A percentile compares a stretch with the other conserved stretches of the same genome.
Conservation (phyloP, 2,888 invertebrate genomes). For the Lasioglossum pauxillum region DNA sequence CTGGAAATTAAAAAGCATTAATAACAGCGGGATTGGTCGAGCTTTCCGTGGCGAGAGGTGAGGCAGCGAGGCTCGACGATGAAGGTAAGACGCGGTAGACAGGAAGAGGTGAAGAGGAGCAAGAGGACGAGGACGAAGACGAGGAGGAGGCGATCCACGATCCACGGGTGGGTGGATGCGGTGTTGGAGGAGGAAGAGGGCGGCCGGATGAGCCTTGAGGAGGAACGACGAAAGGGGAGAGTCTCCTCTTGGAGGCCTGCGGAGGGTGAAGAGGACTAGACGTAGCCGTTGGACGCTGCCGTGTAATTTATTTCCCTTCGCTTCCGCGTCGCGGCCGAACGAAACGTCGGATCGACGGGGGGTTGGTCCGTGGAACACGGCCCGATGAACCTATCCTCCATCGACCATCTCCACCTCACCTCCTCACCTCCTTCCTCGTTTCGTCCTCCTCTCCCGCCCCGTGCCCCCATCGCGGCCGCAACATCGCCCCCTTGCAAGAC, state of each 20-base stretch:
- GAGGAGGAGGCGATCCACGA: slow-evolving; percentile 7
- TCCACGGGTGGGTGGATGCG: slow-evolving; percentile 22
- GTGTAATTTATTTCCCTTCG: slow-evolving; percentile 83
- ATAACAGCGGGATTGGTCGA: slow-evolving; percentile 70
- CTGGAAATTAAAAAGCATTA: slow-evolving; percentile 82
- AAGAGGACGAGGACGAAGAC: slow-evolving; percentile 37
- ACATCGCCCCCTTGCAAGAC: slow-evolving; percentile 38
- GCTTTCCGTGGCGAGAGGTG: slow-evolving; percentile 32
- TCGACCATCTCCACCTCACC: slow-evolving; percentile 32
- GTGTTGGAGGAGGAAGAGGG: slow-evolving; percentile 31
- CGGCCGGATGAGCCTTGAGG: slow-evolving; percentile 60
- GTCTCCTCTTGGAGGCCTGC: slow-evolving; percentile 63
- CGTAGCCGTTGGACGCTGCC: slow-evolving; percentile 77
- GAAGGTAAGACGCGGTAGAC: slow-evolving; percentile 38
- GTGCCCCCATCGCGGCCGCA: slow-evolving; percentile 31
- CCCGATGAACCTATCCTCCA: slow-evolving; percentile 72
- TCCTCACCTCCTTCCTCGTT: neutral
- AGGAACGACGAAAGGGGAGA: slow-evolving; percentile 54
- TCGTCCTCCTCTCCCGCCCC: neutral
- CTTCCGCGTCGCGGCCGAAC: slow-evolving; percentile 82
- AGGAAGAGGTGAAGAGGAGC: slow-evolving; percentile 64
- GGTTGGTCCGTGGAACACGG: slow-evolving; percentile 70
- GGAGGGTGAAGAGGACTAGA: slow-evolving; percentile 72
- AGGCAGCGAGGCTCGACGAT: slow-evolving; percentile 33
- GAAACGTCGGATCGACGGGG: slow-evolving; percentile 78